Evolutionary conservation across 2,113 vertebrate genomes (phyloP).

Genomic region (Oxyura jamaicensis): DNA sequence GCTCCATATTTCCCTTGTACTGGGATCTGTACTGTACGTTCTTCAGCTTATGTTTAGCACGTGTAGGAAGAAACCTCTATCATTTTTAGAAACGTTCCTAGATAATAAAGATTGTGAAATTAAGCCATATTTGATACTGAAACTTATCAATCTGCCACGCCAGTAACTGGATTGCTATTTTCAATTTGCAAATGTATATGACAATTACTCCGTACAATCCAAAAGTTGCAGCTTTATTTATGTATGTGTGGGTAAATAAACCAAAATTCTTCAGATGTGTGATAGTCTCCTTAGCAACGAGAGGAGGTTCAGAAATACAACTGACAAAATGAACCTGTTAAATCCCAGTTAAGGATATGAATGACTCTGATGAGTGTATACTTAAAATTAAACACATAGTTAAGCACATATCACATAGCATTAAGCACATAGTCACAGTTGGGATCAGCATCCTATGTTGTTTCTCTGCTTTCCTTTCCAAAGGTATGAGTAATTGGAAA

Average conservation of each 20-base stretch:
- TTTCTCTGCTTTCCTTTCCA: background rate
- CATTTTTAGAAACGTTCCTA: background rate
- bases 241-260: conserved; percentile 47
- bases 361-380: too few relatives aligned
- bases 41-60: background rate
- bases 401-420: too few relatives aligned
- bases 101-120: background rate
- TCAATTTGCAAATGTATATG: conserved; percentile 29
- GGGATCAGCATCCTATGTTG: background rate
- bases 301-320: conserved; percentile 56
- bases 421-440: background rate
- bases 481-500: background rate
- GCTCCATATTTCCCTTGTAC: background rate
- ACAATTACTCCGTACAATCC: background rate
- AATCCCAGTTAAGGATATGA: background rate
- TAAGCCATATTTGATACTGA: background rate
- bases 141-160: background rate
- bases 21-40: background rate
- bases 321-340: conserved; percentile 30
- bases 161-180: background rate
- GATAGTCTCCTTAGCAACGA: conserved; percentile 65
- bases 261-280: conserved; percentile 11
- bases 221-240: conserved; percentile 53
- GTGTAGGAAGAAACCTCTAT: background rate
- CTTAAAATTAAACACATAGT: too few relatives aligned